Base-by-base conservation (phyloP, 2,113 vertebrate species). In the Aphyosemion australe region DNA sequence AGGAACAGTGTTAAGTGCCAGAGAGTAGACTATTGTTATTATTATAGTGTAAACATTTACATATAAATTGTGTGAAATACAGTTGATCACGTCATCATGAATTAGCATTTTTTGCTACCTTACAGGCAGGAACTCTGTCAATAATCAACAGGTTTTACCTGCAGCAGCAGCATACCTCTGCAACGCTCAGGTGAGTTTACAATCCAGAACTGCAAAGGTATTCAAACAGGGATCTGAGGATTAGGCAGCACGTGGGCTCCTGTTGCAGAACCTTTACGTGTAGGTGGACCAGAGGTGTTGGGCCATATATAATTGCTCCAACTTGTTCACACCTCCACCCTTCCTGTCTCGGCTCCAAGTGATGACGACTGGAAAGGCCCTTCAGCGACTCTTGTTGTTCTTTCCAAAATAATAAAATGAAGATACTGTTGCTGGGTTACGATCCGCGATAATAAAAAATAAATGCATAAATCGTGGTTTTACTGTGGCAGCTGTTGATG, bases 281-380 rank as follows among this genome's bases (percentile, higher is more conserved):
- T 74, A 77, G 69, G 79, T 79, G 81, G 68, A 64, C 50, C 53
- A 15, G 31, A 60, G 47, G 62, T 34, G 34, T 75, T 69, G 70
- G 72, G 26, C 52, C 67, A 62, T 68, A 61, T 75, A 34, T 67
- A 74, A 69, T 68, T 82, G 79, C 78, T 76, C 55, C 64, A 65
- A 31, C 87, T 69, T 76, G 70, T 76, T 79, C 61, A 60, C 69
- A 76, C 41, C 6, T 37, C 61, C 80, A 79, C 74, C 69, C 79
- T 26, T 59, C 45, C 64, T 69, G 65, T 37, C 65, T 75, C 64
- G 11, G 10, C 13, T 58, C 54, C 26, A 68, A 62, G 48, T 60
- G 73, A 46, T 34, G 56, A 80, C 7, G 52, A 49, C 34, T 45
- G 10, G 26, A 62, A 72, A 78, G 26, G 59, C 57, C 54, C 55